Percentiles rank a stretch among this genome's conserved stretches.
phyloP scores from a whole-genome alignment of 37 sponge, comb jelly and placozoan species.

The Petrosia ficiformis region DNA sequence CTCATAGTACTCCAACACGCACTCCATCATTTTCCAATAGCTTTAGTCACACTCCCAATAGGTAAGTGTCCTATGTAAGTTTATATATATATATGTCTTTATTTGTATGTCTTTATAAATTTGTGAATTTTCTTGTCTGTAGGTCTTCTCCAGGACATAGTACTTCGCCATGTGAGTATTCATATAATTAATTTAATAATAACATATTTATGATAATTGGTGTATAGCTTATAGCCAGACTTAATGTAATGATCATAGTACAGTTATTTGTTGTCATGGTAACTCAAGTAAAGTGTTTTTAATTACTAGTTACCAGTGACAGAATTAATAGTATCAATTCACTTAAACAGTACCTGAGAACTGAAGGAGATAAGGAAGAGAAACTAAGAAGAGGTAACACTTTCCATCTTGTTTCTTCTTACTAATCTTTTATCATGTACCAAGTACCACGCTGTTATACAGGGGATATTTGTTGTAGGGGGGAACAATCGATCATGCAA shows the following conservation, averaged over 20 bases:
- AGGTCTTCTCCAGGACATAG: slow-evolving; percentile 17
- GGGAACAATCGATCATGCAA: no score
- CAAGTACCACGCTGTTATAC: no score
- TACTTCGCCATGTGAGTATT: slow-evolving; percentile 28
- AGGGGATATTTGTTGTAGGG: no score
- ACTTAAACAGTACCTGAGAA: slow-evolving; percentile 33
- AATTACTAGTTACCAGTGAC: slow-evolving; percentile 18
- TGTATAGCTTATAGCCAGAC: no score
- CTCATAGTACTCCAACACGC: slow-evolving; percentile 27
- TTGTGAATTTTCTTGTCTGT: no score
- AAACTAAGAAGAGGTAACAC: slow-evolving; percentile 10
- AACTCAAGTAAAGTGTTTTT: no score
- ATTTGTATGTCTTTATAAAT: not conserved
- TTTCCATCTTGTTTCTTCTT: not conserved
- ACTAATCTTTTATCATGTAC: not conserved
- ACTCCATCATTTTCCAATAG: slow-evolving; percentile 1
- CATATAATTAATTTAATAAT: not conserved
- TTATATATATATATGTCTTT: not conserved
- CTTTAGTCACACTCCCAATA: slow-evolving; percentile 24
- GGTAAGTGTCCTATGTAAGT: not conserved
- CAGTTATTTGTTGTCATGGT: no score
- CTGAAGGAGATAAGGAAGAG: slow-evolving; percentile 56
- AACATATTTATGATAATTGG: not conserved
- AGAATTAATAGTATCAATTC: slow-evolving; percentile 20
- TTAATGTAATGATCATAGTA: no score